These are phyloP conservation scores for Spinibarbus caldwelli DNA, from an alignment of 2,797 vertebrate genomes.

Conservation along the genomic window DNA sequence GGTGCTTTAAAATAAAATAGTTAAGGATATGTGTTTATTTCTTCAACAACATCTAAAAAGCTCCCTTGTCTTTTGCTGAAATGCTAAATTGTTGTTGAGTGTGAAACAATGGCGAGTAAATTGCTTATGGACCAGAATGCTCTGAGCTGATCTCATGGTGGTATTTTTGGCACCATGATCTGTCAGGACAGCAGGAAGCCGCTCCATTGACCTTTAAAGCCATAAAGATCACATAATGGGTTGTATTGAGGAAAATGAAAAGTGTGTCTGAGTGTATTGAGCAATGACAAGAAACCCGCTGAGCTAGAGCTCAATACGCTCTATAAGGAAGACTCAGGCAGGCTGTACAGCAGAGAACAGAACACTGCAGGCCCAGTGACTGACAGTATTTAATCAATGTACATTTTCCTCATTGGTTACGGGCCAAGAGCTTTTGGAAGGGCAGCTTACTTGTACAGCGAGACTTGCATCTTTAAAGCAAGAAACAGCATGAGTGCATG, in stretches of 20 bases:
- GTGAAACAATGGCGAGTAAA: conserved; percentile 27
- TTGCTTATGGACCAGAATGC: conserved; percentile 4
- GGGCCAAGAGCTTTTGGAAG: conserved; percentile 22
- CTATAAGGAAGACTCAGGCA: conserved; percentile 67
- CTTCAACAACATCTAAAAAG: too few species aligned
- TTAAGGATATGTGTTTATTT: too few species aligned
- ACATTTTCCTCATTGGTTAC: conserved; percentile 46
- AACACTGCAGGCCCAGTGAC: conserved; percentile 27
- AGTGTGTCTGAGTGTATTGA: conserved; percentile 69
- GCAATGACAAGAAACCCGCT: conserved; percentile 67
- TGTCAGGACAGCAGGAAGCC: conserved; percentile 62
- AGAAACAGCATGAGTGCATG: background rate
- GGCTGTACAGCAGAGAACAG: conserved; percentile 39
- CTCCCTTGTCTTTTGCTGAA: too few species aligned
- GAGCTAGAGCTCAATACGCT: conserved; percentile 67
- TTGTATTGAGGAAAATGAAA: conserved; percentile 72
- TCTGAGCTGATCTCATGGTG: conserved; percentile 31
- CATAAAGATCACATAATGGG: conserved; percentile 70
- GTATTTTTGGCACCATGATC: conserved; percentile 55
- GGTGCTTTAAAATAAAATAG: too few species aligned
- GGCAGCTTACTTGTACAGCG: background rate
- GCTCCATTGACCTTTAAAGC: conserved; percentile 75
- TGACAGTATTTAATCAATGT: conserved; percentile 57
- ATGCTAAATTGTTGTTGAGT: background rate
- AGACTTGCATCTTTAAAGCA: background rate